phyloP scores from a whole-genome alignment of 2,113 vertebrate species.

The Smithornis capensis region DNA sequence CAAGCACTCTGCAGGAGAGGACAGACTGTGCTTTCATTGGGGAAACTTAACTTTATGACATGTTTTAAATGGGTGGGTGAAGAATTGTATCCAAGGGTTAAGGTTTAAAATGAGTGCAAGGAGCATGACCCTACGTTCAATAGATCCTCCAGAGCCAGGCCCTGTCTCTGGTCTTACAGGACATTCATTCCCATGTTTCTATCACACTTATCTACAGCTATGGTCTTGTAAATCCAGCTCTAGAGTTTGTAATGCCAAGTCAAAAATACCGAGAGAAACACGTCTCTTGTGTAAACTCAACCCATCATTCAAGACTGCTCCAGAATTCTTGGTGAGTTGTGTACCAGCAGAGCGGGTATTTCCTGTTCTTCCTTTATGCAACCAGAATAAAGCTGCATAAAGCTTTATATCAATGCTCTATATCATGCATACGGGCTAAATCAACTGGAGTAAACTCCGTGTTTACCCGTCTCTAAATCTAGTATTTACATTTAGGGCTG shows the following conservation, averaged over 20 bases:
- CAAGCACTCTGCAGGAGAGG: background rate
- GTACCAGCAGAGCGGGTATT: background rate
- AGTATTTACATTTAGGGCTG: background rate
- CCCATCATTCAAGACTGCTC: background rate
- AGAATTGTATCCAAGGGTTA: background rate
- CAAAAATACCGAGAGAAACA: background rate
- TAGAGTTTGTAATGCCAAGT: background rate
- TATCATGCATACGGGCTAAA: background rate
- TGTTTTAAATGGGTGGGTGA: background rate
- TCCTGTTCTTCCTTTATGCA: background rate
- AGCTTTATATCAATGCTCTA: accelerated
- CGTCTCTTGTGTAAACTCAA: background rate
- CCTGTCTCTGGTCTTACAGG: background rate
- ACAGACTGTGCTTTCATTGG: background rate
- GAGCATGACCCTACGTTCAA: accelerated
- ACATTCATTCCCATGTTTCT: background rate
- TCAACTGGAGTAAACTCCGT: background rate
- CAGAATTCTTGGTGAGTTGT: background rate
- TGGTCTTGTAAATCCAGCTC: background rate
- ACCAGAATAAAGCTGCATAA: background rate
- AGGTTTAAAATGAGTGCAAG: background rate
- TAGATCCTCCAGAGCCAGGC: background rate
- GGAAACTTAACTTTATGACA: background rate
- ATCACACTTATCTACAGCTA: background rate
- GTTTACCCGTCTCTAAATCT: background rate